A percentile compares a stretch with the other conserved stretches of the same genome.
These are phyloP conservation scores for Xiphydria camelus DNA, from an alignment of 2,888 invertebrate species.

Conservation along the genomic window DNA sequence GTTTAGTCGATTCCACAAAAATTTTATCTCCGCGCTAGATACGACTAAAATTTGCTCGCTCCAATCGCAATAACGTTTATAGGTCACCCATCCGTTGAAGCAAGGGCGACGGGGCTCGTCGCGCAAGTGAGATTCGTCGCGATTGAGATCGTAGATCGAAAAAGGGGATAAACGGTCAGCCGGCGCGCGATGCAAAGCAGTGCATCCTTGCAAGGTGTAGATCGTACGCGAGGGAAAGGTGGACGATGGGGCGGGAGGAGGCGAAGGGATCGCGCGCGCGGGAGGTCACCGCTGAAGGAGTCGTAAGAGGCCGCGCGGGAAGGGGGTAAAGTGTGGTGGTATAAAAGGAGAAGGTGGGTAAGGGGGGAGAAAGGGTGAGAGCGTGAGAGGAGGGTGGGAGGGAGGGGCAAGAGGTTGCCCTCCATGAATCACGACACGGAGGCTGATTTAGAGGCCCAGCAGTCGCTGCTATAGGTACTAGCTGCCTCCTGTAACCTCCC, in stretches of 20 bases:
- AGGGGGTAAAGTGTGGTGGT: conserved; percentile 1
- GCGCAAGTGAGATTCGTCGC: no score
- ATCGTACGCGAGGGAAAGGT: conserved; percentile 35
- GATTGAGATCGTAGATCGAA: no score
- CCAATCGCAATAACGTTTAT: no score
- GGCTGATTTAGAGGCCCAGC: conserved; percentile 57
- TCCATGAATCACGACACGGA: conserved; percentile 57
- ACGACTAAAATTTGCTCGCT: no score
- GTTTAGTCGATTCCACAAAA: no score
- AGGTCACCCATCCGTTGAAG: no score
- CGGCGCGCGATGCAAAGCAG: no score
- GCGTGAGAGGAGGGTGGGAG: conserved; percentile 22
- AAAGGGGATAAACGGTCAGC: no score
- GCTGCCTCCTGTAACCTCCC: conserved; percentile 45
- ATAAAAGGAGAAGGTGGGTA: background rate
- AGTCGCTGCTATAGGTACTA: conserved; percentile 52
- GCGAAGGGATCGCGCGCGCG: conserved; percentile 49
- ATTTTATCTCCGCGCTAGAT: no score
- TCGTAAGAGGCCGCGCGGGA: conserved; percentile 35
- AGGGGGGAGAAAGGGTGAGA: conserved; percentile 14
- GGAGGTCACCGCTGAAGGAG: conserved; percentile 51
- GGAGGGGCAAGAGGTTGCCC: conserved; percentile 49
- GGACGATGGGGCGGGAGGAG: conserved; percentile 32
- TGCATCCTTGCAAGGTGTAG: conserved; percentile 31
- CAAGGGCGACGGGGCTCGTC: no score